Evolutionary conservation across 2,888 invertebrate species (phyloP), one percentile per base, ranked within the genome.

Genomic region (Alentia gelatinosa): DNA sequence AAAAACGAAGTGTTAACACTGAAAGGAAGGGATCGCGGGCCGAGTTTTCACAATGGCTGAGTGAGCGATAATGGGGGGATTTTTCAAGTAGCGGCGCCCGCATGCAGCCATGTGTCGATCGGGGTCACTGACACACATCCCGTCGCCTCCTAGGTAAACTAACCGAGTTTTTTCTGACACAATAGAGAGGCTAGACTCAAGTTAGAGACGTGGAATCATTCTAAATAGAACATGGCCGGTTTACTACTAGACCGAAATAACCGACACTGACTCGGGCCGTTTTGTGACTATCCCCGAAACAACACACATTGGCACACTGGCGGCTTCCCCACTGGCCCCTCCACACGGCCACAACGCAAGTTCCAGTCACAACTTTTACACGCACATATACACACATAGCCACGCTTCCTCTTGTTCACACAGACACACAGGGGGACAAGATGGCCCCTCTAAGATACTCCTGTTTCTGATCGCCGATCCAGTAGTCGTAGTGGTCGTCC

Each of bases 71-170:
- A 37, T 79, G n/a, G 39, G n/a, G 26, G 39, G 37, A 1, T 35
- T 79, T 35, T 19, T 9, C 37, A 79, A 79, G 35, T 79, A 39
- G 79, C 79, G 79, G 79, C 79, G 15, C 79, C 79, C 79, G 39
- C 39, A 37, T 37, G 39, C 15, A 12, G 37, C 39, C 3, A n/a
- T 19, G 0, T 30, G 30, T 1, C 68, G 19, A 79, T 35, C 26
- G 37, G 79, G 79, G 79, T 79, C 79, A 79, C 37, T 79, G 39
- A 79, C 79, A 79, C 79, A 79, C 37, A 23, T 19, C 79, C 79
- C 23, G 23, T 15, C 37, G 0, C 79, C 15, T 5, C 9, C 19
- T 35, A 1, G 5, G n/a, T 79, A 39, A 4, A 79, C 79, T 37
- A 79, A 79, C 39, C 15, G 35, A 12, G 39, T 39, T 19, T 23